phyloP scores from a whole-genome alignment of 2,113 vertebrate species.

The Pantherophis guttatus region DNA sequence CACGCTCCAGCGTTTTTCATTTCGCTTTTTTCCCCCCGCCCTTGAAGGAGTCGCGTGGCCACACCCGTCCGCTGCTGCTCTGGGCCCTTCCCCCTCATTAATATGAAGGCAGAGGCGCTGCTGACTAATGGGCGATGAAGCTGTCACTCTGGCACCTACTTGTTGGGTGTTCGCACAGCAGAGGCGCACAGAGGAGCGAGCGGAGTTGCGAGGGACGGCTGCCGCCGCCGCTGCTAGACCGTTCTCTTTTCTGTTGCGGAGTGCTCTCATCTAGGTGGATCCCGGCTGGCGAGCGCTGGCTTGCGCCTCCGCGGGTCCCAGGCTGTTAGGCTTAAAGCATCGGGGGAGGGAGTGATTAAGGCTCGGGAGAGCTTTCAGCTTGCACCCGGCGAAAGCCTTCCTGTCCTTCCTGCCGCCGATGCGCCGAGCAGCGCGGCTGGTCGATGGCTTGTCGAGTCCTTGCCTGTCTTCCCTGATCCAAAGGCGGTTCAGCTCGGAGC shows the following conservation, averaged over 20 bases:
- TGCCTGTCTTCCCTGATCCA: conserved; percentile 34
- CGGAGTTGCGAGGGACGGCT: conserved; percentile 26
- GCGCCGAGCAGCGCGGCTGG: conserved; percentile 35
- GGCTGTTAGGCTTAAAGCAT: neutral
- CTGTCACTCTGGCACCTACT: conserved; percentile 70
- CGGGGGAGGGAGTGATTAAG: neutral
- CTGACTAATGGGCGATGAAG: conserved; percentile 64
- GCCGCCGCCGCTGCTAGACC: conserved; percentile 7
- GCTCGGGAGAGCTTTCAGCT: neutral
- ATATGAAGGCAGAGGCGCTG: conserved; percentile 62
- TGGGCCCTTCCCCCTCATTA: conserved; percentile 61
- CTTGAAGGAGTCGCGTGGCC: conserved; percentile 53
- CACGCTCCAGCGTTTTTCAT: neutral
- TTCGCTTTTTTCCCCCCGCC: neutral
- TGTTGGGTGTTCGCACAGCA: conserved; percentile 52
- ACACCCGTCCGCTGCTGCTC: conserved; percentile 44
- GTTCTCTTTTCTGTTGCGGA: neutral
- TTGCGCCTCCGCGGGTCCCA: neutral
- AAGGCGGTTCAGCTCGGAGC: conserved; percentile 36
- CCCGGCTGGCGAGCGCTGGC: neutral
- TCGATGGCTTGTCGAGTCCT: conserved; percentile 46
- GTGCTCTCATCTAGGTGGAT: neutral
- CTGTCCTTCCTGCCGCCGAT: conserved; percentile 18
- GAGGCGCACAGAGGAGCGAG: conserved; percentile 46
- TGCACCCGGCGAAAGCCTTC: neutral